phyloP scores from a whole-genome alignment of 2,113 vertebrate species.

The Promerops cafer region DNA sequence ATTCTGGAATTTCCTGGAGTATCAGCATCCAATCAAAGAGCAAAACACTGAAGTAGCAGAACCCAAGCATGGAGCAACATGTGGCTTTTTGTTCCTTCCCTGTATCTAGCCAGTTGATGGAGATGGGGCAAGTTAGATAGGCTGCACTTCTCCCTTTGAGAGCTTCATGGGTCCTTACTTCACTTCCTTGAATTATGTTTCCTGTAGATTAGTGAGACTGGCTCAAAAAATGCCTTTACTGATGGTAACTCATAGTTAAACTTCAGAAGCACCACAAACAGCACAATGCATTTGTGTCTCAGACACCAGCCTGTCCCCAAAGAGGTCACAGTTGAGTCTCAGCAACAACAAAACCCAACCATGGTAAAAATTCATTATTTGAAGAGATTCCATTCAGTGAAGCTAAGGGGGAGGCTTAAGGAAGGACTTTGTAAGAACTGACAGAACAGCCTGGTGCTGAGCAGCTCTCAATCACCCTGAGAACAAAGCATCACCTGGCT shows the following conservation, averaged over 20 bases:
- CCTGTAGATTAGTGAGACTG: not conserved
- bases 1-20: not conserved
- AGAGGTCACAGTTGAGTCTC: not conserved
- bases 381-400: not conserved
- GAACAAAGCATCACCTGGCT: not conserved
- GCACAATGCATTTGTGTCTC: fast-evolving
- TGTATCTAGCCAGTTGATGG: not conserved
- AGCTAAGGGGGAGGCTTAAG: not conserved
- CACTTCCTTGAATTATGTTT: not conserved
- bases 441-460: not conserved
- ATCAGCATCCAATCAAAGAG: not conserved
- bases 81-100: not conserved
- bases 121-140: not conserved
- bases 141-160: not conserved
- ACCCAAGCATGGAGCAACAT: not conserved
- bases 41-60: not conserved
- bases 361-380: fast-evolving
- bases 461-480: not conserved
- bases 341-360: not conserved
- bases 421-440: not conserved
- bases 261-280: not conserved
- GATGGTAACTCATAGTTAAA: not conserved
- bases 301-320: not conserved
- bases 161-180: not conserved
- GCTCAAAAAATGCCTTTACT: not conserved